These are phyloP conservation scores for Biston stratarius DNA, from an alignment of 2,888 invertebrate genomes.

Conservation along the genomic window DNA sequence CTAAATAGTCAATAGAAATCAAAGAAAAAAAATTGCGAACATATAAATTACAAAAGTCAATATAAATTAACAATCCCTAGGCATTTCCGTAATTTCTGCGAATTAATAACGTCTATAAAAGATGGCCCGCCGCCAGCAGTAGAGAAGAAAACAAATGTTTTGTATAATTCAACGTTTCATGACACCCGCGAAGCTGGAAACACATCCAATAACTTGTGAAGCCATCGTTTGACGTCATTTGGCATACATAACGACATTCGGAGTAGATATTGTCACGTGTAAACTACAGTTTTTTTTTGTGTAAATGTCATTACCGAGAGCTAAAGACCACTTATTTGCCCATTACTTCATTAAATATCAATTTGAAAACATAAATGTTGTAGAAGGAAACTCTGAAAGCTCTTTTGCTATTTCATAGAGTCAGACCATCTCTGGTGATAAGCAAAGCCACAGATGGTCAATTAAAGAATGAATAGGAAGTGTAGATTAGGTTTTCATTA, in stretches of 20 bases:
- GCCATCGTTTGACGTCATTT: slow-evolving; percentile 33
- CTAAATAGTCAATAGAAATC: too few species aligned
- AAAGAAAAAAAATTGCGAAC: too few species aligned
- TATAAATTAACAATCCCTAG: not conserved
- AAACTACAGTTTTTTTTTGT: slow-evolving; percentile 23
- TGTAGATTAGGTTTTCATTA: too few species aligned
- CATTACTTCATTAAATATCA: slow-evolving; percentile 20
- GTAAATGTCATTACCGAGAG: slow-evolving; percentile 21
- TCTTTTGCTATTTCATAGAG: too few species aligned
- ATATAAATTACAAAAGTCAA: too few species aligned
- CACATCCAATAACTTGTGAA: slow-evolving; percentile 26
- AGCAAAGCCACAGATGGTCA: too few species aligned
- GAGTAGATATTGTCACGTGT: slow-evolving; percentile 25
- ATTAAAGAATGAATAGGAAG: too few species aligned
- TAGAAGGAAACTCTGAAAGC: not conserved
- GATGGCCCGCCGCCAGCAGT: slow-evolving; percentile 29
- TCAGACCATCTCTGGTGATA: too few species aligned
- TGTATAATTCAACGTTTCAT: slow-evolving; percentile 29
- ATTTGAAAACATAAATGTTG: not conserved
- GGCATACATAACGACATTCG: slow-evolving; percentile 28
- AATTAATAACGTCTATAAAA: not conserved
- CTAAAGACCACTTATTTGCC: slow-evolving; percentile 20
- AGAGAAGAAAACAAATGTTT: slow-evolving; percentile 27
- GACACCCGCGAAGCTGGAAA: slow-evolving; percentile 26
- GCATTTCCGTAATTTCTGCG: slow-evolving; percentile 19